phyloP scores from a whole-genome alignment of 2,888 invertebrate species.

The Scaptomyza flava region DNA sequence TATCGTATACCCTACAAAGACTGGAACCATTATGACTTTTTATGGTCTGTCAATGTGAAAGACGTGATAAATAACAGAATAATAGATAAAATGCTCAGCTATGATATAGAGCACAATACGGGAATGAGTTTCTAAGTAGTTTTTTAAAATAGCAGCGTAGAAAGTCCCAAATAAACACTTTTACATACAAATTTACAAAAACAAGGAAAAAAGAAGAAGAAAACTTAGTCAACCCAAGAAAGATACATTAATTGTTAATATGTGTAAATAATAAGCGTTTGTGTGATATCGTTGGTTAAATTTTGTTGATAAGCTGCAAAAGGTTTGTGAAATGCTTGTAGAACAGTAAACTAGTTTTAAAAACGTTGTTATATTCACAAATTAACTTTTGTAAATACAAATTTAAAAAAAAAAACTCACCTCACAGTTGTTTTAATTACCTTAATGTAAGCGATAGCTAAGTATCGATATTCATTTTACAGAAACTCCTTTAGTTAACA shows the following conservation, averaged over 20 bases:
- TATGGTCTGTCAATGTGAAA: slow-evolving; percentile 88
- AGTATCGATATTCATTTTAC: slow-evolving; percentile 7
- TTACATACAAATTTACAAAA: background rate
- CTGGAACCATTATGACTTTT: slow-evolving; percentile 90
- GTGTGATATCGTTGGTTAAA: slow-evolving; percentile 59
- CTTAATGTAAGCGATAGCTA: background rate
- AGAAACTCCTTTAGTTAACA: background rate
- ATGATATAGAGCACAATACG: slow-evolving; percentile 61
- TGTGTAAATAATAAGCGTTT: slow-evolving; percentile 54
- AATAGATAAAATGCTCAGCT: slow-evolving; percentile 70
- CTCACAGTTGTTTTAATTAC: slow-evolving; percentile 10
- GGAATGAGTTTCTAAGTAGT: slow-evolving; percentile 47
- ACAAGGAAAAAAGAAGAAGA: background rate
- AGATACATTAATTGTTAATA: slow-evolving; percentile 39
- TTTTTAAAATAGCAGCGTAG: slow-evolving; percentile 1
- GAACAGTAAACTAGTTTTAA: slow-evolving; percentile 32
- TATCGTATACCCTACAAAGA: slow-evolving; percentile 85
- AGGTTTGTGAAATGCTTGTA: slow-evolving; percentile 63
- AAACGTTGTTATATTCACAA: slow-evolving; percentile 24
- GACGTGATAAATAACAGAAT: slow-evolving; percentile 86
- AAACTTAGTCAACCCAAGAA: slow-evolving; percentile 34
- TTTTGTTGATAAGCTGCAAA: slow-evolving; percentile 48
- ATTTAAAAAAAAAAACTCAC: slow-evolving; percentile 24
- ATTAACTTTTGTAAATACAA: slow-evolving; percentile 12
- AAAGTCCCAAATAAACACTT: slow-evolving; percentile 6